Evolutionary conservation across 2,113 vertebrate species (phyloP).

Genomic region (Callipepla californica): DNA sequence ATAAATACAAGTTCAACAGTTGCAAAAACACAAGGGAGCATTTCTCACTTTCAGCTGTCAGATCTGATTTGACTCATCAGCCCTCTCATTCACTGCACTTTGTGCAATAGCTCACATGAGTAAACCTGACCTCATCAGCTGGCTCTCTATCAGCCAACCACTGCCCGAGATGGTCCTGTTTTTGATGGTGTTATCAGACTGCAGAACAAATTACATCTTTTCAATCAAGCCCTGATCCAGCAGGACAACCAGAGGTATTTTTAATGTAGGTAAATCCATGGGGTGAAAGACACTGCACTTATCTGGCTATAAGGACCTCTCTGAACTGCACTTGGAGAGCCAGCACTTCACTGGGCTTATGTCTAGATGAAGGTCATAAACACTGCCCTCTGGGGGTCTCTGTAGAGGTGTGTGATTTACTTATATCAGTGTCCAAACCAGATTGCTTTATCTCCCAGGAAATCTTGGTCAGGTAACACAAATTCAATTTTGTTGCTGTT

Average conservation of each 20-base stretch:
- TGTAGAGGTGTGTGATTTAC: not conserved
- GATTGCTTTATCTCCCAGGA: not conserved
- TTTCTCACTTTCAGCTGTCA: not conserved
- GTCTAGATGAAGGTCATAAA: not conserved
- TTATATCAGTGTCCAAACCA: not conserved
- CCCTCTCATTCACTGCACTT: not conserved
- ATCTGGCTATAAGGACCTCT: rapidly evolving
- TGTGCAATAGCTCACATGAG: not conserved
- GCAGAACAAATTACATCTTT: not conserved
- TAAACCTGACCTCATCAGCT: not conserved
- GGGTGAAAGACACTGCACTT: not conserved
- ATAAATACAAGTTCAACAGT: not conserved
- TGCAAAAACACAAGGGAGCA: not conserved
- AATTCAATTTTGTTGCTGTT: not conserved
- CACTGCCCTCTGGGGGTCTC: not conserved
- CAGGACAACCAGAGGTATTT: not conserved
- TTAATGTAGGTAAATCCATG: not conserved
- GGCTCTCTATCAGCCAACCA: not conserved
- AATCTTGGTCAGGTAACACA: not conserved
- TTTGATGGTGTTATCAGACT: not conserved
- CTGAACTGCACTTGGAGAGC: not conserved
- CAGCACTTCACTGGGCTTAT: not conserved
- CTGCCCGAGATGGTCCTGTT: not conserved
- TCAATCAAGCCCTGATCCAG: not conserved
- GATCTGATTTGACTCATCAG: not conserved